Evolutionary conservation across 2,797 vertebrate species (phyloP), one percentile per base, ranked within the genome.

Genomic region (Pangasius djambal): DNA sequence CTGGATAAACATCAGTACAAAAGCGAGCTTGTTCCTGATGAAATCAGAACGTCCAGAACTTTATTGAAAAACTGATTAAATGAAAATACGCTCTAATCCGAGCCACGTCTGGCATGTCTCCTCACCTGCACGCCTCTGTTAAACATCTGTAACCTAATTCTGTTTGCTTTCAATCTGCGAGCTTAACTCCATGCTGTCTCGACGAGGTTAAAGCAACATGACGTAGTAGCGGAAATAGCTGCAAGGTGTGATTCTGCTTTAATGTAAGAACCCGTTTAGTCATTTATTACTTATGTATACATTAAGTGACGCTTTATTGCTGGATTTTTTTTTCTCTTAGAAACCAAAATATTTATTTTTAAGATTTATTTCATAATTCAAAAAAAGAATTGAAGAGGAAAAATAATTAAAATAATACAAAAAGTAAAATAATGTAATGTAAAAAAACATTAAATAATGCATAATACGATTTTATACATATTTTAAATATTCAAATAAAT

Each of bases 181-280:
- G 92, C 90, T 94, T 93, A 94, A 92, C 91, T 92, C 91, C 86
- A 44, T 77, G 92, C 93, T 93, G 94, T 93, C 94, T 94, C 59
- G 48, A 89, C 90, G 92, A 94, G 94, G 93, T 96, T 95, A 94
- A 86, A 6, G 89, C 93, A 95, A 94, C 92, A 93, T 90, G 89
- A 93, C 89, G 89, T 90, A 91, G 89, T 57, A 77, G 78, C 50
- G 83, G 86, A 89, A 92, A 93, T 83, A 89, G 87, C 88, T 85
- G 63, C 85, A 86, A 91, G 87, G 89, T 88, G 89, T 15, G 74
- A 87, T 82, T 67, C 81, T 8, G 63, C 78, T 87, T 91, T 89
- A 90, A 91, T 92, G 89, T 90, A 83, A 89, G 55, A 69, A 8
- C 40, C 10, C 48, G 1, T 65, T 48, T 83, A 65, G 59, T 13